These are phyloP conservation scores for Cylindroiulus punctatus DNA, from an alignment of 2,888 invertebrate genomes.

Conservation along the genomic window DNA sequence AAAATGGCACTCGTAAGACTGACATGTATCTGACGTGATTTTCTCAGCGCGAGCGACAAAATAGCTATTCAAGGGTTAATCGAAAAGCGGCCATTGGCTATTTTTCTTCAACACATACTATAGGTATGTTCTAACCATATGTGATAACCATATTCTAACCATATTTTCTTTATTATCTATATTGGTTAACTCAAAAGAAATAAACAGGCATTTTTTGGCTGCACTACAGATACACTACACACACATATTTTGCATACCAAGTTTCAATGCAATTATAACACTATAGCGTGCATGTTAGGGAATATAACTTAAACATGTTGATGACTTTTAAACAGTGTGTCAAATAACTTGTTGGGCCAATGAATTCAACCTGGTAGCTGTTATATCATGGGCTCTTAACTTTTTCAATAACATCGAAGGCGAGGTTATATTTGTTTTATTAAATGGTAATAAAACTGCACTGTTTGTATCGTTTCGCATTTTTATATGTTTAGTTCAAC, in stretches of 20 bases:
- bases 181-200: too few relatives aligned
- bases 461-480: neutral
- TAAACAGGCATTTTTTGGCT: too few relatives aligned
- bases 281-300: too few relatives aligned
- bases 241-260: too few relatives aligned
- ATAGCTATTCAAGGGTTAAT: constrained; percentile 27
- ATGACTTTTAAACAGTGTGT: too few relatives aligned
- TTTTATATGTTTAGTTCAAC: neutral
- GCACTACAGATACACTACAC: too few relatives aligned
- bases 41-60: constrained; percentile 1
- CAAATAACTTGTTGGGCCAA: neutral
- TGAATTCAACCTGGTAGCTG: neutral
- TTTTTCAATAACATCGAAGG: neutral
- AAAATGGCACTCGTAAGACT: neutral
- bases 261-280: too few relatives aligned
- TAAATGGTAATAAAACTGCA: neutral
- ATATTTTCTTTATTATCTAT: too few relatives aligned
- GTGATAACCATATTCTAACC: too few relatives aligned
- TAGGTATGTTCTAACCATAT: too few relatives aligned
- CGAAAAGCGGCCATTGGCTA: neutral
- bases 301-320: too few relatives aligned
- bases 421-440: neutral
- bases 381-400: neutral
- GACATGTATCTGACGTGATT: constrained; percentile 1
- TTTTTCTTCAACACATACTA: too few relatives aligned